Conservation (phyloP, 2,113 vertebrate genomes). For the Brevimyrus niger region DNA sequence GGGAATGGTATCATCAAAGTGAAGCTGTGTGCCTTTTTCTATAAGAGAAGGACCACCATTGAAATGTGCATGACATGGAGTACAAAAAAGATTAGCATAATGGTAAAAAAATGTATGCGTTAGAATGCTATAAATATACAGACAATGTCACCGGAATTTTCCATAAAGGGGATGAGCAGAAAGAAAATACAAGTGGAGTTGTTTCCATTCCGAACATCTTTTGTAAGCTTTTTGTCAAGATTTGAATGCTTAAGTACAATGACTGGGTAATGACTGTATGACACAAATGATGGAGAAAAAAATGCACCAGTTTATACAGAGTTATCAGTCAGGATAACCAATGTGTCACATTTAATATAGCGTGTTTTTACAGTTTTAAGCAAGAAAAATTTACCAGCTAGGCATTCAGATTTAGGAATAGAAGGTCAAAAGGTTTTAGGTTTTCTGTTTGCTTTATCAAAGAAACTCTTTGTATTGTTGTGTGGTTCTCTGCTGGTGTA, state of each 20-base stretch:
- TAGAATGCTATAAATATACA: neutral
- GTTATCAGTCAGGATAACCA: neutral
- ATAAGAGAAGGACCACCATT: neutral
- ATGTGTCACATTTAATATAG: neutral
- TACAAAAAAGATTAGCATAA: neutral
- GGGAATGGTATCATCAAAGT: neutral
- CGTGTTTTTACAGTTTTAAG: neutral
- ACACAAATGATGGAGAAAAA: neutral
- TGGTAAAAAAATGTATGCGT: neutral
- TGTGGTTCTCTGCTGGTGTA: neutral
- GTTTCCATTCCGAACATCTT: neutral
- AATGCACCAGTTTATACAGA: neutral
- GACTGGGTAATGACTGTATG: neutral
- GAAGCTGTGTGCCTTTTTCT: neutral
- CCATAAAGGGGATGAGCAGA: neutral
- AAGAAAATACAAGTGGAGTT: neutral
- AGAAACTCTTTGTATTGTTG: neutral
- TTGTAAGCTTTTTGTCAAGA: neutral
- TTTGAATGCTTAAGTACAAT: neutral
- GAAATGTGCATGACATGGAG: neutral
- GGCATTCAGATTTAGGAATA: neutral
- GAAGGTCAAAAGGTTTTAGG: neutral
- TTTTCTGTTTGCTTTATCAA: neutral
- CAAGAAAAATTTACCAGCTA: neutral
- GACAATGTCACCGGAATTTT: neutral